Evolutionary conservation across 2,797 vertebrate species (phyloP).

Genomic region (Nothura maculosa): DNA sequence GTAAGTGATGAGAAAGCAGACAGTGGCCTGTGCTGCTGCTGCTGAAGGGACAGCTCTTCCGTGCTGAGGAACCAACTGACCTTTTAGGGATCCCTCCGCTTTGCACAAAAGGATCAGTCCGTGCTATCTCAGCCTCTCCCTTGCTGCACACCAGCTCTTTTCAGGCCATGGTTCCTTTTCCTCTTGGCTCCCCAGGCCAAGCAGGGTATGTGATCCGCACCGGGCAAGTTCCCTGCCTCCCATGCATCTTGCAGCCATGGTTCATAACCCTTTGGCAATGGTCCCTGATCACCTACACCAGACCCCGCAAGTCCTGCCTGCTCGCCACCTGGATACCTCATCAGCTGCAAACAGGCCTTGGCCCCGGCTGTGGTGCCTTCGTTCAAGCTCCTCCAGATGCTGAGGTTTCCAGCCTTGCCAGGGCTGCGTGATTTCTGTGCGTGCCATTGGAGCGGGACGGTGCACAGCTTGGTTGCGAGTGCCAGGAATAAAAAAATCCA

Average conservation of each 20-base stretch:
- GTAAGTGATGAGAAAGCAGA: neutral
- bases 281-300: slow-evolving; percentile 28
- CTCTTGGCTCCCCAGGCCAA: neutral
- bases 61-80: neutral
- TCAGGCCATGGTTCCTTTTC: neutral
- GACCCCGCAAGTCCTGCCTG: neutral
- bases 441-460: neutral
- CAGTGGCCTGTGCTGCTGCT: neutral
- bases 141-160: neutral
- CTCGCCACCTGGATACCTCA: neutral
- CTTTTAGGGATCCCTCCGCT: neutral
- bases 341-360: neutral
- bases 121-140: neutral
- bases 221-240: neutral
- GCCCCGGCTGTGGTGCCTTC: neutral
- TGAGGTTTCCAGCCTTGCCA: neutral
- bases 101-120: neutral
- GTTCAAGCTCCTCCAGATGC: slow-evolving; percentile 32
- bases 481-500: neutral
- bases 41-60: neutral
- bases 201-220: neutral
- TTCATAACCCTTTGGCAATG: slow-evolving; percentile 20
- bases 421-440: neutral
- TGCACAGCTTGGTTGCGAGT: neutral
- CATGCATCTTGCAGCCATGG: neutral